Conservation (phyloP, 1,140 invertebrate species). For the Drosophila saltans region DNA sequence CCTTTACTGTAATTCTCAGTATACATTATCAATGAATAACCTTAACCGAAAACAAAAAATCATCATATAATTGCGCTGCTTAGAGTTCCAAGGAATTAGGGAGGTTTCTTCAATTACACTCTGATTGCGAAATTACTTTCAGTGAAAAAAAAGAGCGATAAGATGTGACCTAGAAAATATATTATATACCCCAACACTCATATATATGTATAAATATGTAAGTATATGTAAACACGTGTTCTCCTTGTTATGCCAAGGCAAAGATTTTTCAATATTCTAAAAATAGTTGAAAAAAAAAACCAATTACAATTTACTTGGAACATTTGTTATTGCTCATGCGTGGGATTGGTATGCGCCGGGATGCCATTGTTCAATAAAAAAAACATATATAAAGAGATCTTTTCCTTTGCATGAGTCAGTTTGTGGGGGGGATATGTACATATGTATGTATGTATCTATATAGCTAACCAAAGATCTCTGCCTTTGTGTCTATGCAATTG, state of each 20-base stretch:
- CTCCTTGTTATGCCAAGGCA: neutral
- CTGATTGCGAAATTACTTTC: conserved; percentile 7
- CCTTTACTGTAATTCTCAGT: neutral
- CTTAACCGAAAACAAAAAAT: neutral
- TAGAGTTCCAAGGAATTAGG: neutral
- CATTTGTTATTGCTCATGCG: conserved; percentile 15
- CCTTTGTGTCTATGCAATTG: conserved; percentile 17
- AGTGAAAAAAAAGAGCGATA: neutral
- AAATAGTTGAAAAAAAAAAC: conserved; percentile 11
- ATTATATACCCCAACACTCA: no score
- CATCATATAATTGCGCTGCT: no score
- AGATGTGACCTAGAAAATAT: conserved; percentile 7
- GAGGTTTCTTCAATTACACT: conserved; percentile 3
- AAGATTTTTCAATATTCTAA: conserved; percentile 12
- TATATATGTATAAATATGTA: neutral
- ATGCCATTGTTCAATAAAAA: no score
- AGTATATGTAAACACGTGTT: conserved; percentile 1
- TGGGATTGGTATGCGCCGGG: conserved; percentile 18
- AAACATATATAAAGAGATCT: neutral
- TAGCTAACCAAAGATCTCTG: neutral
- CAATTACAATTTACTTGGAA: conserved; percentile 15
- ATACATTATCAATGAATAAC: conserved; percentile 4
- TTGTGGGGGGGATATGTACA: conserved; percentile 6
- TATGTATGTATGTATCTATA: no score
- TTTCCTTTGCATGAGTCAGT: conserved; percentile 20